Percentiles rank a stretch among this genome's conserved stretches.
Conservation (phyloP, 1,140 invertebrate genomes). For the Aporrectodea caliginosa region DNA sequence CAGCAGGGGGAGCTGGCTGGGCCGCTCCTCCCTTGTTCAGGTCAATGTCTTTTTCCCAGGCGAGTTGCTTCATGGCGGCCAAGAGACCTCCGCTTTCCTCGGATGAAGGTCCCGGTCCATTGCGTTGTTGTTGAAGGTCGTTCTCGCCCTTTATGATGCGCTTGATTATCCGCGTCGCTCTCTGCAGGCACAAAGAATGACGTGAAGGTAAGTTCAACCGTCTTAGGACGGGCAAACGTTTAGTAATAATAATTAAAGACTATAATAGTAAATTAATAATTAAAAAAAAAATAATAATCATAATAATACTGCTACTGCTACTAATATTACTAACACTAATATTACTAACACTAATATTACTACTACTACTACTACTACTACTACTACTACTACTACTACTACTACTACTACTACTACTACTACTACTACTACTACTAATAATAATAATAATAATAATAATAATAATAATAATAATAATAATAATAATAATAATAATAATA, state of each 20-base stretch:
- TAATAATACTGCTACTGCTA: neutral
- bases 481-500: too few relatives aligned
- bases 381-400: constrained; percentile 2
- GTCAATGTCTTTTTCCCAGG: constrained; percentile 52
- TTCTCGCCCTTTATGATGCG: neutral
- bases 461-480: too few relatives aligned
- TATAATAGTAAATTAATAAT: too few relatives aligned
- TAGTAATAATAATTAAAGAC: too few relatives aligned
- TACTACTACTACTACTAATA: neutral
- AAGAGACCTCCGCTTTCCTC: neutral
- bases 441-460: neutral
- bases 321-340: neutral
- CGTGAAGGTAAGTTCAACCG: too few relatives aligned
- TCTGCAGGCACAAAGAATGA: too few relatives aligned
- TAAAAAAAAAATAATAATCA: too few relatives aligned
- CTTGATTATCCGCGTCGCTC: neutral
- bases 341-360: neutral
- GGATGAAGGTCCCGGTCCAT: neutral
- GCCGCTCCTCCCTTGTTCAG: constrained; percentile 42
- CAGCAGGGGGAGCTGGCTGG: constrained; percentile 32
- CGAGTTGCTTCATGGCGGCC: constrained; percentile 44
- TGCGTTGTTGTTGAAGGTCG: neutral
- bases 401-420: constrained; percentile 2
- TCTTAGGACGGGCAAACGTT: too few relatives aligned
- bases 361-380: constrained; percentile 3